Evolutionary conservation across 1,140 invertebrate species (phyloP).

Genomic region (Bombus vancouverensis): DNA sequence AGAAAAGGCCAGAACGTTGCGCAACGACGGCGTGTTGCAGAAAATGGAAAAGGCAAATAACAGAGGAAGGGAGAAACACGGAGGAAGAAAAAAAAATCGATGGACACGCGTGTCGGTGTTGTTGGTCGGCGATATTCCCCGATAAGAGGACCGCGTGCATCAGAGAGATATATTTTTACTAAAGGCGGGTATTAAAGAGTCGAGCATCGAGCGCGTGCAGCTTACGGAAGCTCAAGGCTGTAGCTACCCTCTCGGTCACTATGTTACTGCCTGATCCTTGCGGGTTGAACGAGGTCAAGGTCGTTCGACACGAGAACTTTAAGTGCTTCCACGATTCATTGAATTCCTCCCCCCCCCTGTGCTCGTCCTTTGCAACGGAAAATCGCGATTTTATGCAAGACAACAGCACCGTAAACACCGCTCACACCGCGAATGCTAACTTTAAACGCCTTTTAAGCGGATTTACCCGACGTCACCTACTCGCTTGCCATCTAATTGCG

Average conservation of each 20-base stretch:
- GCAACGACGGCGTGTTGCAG: not conserved
- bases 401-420: not conserved
- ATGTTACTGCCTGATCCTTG: slow-evolving; percentile 46
- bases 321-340: slow-evolving; percentile 67
- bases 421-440: not conserved
- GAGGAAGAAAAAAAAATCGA: slow-evolving; percentile 35
- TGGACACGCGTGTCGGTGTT: slow-evolving; percentile 33
- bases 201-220: slow-evolving; percentile 41
- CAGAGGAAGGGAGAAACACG: not conserved
- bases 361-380: not conserved
- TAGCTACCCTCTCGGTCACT: slow-evolving; percentile 41
- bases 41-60: not conserved
- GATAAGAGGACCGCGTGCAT: slow-evolving; percentile 24
- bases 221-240: slow-evolving; percentile 56
- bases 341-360: slow-evolving; percentile 14
- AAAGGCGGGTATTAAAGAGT: slow-evolving; percentile 38
- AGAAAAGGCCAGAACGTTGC: not conserved
- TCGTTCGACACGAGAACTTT: slow-evolving; percentile 57
- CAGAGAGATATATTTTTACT: slow-evolving; percentile 47
- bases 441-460: slow-evolving; percentile 2
- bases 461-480: not conserved
- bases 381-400: slow-evolving; percentile 34
- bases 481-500: not conserved
- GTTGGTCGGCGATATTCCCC: slow-evolving; percentile 13
- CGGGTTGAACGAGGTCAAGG: slow-evolving; percentile 66